Base-by-base conservation (phyloP, 2,113 vertebrate species). In the Brachypodius melanocephalos region DNA sequence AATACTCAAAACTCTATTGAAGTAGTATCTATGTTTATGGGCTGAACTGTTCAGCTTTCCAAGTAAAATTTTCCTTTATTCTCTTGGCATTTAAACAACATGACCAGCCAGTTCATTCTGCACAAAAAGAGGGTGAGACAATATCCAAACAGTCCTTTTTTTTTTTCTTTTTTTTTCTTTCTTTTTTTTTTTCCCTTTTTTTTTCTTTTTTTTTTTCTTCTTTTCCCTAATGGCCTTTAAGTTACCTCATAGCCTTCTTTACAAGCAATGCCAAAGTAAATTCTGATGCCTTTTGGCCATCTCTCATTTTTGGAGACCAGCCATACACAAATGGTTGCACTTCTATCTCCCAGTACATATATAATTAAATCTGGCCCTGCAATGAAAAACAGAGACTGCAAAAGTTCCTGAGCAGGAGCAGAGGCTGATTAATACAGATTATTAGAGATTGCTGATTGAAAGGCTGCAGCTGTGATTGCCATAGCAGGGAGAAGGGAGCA, bases 341-440 rank as follows among this genome's bases (percentile, higher is more conserved):
- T 92, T 78, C 36, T 74, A 0, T 73, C 71, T 94, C 82, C 46
- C 46, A 31, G 58, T 80, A 58, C 26, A 6, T 59, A 51, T 29
- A 17, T 80, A 83, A 93, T 93, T 89, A 96, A 91, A 91, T 80
- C 46, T 83, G 40, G 15, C 43, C 46, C 46, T 73, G 40, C 59
- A 51, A 6, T 63, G 72, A 71, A 51, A 92, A 69, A 81, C 28
- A 40, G 49, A 75, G 68, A 58, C 85, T 71, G 51, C 73, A 72
- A 62, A 85, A 90, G 85, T 75, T 86, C 82, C 85, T 83, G 88
- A 77, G 68, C 74, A 46, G 85, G 71, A 90, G 93, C 71, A 88
- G 93, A 32, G 71, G 9, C 75, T 94, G 82, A 89, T 96, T 94
- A 94, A 80, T 90, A 90, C 5, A 19, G 59, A 86, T 91, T 94